Percentiles rank a stretch among this genome's conserved stretches.
phyloP scores from a whole-genome alignment of 1,140 invertebrate genomes.

The Rhynchophorus ferrugineus region DNA sequence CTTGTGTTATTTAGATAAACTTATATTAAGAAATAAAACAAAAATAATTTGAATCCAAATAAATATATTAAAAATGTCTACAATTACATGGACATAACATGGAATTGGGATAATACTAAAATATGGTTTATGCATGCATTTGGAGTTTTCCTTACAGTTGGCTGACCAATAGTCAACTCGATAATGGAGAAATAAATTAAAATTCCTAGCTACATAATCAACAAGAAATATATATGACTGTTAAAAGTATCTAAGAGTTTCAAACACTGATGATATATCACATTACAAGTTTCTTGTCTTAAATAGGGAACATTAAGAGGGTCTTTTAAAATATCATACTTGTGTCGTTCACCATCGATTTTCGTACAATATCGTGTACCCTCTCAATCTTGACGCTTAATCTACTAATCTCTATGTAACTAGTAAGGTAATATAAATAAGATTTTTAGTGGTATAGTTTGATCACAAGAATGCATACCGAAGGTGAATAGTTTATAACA shows the following conservation, averaged over 20 bases:
- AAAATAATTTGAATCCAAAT: no score
- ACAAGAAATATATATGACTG: background rate
- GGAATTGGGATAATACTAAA: conserved; percentile 9
- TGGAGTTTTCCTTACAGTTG: conserved; percentile 18
- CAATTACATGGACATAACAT: conserved; percentile 5
- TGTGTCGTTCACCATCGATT: no score
- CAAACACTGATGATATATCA: conserved; percentile 3
- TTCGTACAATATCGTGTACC: no score
- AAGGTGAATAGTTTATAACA: no score
- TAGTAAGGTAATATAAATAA: no score
- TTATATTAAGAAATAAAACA: no score
- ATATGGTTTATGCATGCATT: conserved; percentile 9
- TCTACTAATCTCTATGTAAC: no score
- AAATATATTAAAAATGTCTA: conserved; percentile 8
- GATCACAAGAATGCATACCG: no score
- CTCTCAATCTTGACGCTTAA: no score
- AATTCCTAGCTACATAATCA: background rate
- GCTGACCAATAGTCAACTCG: background rate
- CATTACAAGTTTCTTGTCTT: conserved; percentile 1
- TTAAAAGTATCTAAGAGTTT: conserved; percentile 1
- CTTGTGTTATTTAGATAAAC: no score
- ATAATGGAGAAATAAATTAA: conserved; percentile 3
- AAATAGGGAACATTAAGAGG: background rate
- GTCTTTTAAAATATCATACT: no score
- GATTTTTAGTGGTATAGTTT: no score